Conservation (phyloP, 2,113 vertebrate genomes). For the Vicugna pacos region DNA sequence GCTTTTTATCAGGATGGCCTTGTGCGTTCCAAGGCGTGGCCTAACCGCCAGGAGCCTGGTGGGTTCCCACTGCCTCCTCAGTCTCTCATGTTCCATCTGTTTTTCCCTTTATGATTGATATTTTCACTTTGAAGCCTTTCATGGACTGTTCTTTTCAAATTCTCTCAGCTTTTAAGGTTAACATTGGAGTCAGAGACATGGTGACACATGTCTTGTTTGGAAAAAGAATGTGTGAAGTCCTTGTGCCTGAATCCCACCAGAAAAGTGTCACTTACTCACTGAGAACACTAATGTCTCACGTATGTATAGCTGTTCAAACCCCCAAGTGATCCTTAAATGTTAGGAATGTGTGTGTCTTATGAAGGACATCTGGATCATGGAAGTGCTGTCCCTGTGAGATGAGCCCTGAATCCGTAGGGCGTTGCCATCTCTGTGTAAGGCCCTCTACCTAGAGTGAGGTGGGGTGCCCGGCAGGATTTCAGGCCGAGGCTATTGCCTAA, state of each 20-base stretch:
- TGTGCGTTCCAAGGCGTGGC: not conserved
- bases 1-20: conserved; percentile 33
- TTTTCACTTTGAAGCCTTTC: conserved; percentile 2
- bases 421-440: too few relatives aligned
- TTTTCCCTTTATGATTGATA: conserved; percentile 7
- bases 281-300: not conserved
- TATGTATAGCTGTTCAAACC: not conserved
- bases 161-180: conserved; percentile 36
- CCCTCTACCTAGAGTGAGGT: not conserved
- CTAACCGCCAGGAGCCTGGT: not conserved
- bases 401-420: not conserved
- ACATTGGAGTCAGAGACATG: not conserved
- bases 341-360: not conserved
- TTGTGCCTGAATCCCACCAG: not conserved
- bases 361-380: not conserved
- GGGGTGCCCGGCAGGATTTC: not conserved
- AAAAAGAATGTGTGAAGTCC: not conserved
- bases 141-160: conserved; percentile 22
- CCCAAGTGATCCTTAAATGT: not conserved
- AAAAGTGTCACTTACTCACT: conserved; percentile 30
- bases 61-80: not conserved
- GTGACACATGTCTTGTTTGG: not conserved
- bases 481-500: not conserved
- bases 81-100: not conserved
- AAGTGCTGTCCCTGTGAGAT: not conserved